A percentile compares a stretch with the other conserved stretches of the same genome.
Evolutionary conservation across 2,797 vertebrate genomes (phyloP).

Genomic region (Lithobates pipiens): DNA sequence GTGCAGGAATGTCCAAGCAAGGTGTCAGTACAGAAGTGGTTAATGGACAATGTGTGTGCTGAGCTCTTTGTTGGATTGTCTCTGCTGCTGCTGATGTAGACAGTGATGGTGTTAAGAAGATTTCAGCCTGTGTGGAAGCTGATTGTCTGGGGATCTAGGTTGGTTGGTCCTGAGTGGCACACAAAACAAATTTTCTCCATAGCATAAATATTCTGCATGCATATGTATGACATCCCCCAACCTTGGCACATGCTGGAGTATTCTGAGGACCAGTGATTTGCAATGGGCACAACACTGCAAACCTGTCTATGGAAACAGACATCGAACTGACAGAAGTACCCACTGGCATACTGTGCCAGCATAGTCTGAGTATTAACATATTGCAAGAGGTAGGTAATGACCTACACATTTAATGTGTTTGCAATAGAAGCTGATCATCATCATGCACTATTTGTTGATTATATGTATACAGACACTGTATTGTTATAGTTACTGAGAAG

Average conservation of each 20-base stretch:
- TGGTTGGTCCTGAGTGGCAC: constrained; percentile 3
- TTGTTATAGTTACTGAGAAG: background rate
- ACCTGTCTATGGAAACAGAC: background rate
- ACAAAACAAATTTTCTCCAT: background rate
- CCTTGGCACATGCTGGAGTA: background rate
- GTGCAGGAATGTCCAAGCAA: background rate
- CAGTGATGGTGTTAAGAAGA: constrained; percentile 6
- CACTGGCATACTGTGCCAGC: background rate
- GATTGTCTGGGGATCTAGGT: background rate
- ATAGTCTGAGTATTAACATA: background rate
- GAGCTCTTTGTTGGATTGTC: constrained; percentile 38
- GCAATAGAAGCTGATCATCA: background rate
- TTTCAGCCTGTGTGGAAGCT: constrained; percentile 11
- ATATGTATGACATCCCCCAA: background rate
- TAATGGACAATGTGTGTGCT: constrained; percentile 2
- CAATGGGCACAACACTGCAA: background rate
- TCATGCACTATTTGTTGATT: background rate
- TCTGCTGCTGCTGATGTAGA: constrained; percentile 26
- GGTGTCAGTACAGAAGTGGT: constrained; percentile 13
- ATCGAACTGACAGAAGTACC: background rate
- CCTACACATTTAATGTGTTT: background rate
- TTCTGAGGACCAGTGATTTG: background rate
- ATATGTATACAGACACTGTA: background rate
- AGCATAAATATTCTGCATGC: background rate
- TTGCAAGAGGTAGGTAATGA: background rate